phyloP scores from a whole-genome alignment of 2,888 invertebrate species.

The Ariolimax columbianus region DNA sequence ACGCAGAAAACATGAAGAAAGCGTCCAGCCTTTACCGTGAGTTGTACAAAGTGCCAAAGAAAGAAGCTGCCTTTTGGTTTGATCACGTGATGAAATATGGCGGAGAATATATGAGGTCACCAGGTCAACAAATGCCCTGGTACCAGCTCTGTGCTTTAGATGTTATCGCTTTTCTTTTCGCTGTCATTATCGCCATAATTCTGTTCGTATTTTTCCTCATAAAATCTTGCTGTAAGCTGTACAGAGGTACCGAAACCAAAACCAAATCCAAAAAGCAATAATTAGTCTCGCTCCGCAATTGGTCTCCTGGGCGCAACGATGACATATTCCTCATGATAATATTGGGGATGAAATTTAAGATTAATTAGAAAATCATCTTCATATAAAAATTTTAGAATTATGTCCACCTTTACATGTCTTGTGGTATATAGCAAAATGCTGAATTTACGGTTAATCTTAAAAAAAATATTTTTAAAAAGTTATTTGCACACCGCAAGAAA shows the following conservation, averaged over 20 bases:
- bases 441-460: too few species aligned
- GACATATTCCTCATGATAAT: too few species aligned
- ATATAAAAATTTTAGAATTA: too few species aligned
- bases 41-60: conserved; percentile 55
- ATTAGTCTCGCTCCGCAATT: not conserved
- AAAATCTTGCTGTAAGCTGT: not conserved
- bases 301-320: too few species aligned
- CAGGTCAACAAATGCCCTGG: conserved; percentile 60
- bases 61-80: conserved; percentile 64
- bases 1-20: conserved; percentile 45
- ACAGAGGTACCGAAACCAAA: not conserved
- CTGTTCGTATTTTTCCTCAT: not conserved
- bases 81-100: conserved; percentile 67
- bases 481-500: too few species aligned
- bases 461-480: too few species aligned
- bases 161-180: conserved; percentile 51
- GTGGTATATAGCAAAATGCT: too few species aligned
- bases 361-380: too few species aligned
- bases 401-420: too few species aligned
- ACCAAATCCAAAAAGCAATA: not conserved
- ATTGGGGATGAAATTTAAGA: too few species aligned
- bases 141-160: conserved; percentile 63
- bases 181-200: not conserved
- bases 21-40: conserved; percentile 48
- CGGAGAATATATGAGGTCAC: conserved; percentile 60